Base-by-base conservation (phyloP, 2,797 vertebrate genomes). In the Mallotus villosus region DNA sequence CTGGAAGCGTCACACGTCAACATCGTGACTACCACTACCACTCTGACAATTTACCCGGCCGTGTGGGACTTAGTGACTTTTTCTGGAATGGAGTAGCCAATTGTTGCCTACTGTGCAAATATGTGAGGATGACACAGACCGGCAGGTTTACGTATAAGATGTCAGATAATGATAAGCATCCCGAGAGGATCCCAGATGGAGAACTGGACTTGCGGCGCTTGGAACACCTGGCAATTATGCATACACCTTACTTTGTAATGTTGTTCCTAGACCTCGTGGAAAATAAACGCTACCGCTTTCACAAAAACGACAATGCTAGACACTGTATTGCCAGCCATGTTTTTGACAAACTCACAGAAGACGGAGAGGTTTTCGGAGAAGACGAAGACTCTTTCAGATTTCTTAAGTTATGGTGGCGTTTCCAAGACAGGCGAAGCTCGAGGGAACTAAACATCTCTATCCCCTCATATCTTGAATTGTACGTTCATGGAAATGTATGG, bases 151-250 rank as follows among this genome's bases (percentile, higher is more conserved):
- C 8, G 49, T 55, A 53, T 53, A 53, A 66, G 64, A 49, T 2
- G 46, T 0, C 51, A 49, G 41, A 24, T 22, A 53, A 2, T 19
- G 41, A 1, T 4, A 51, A 67, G n/a, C n/a, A n/a, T n/a, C 25
- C 3, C 1, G 12, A 0, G 2, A 17, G 16, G 1, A 0, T 21
- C 1, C 61, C 61, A 16, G 14, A 22, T 21, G 32, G 12, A 9
- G 22, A 29, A n/a, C 12, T 71, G 60, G 14, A 21, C 12, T 63
- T 58, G 8, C 32, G 32, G n/a, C 32, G 53, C 71, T 49, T 72
- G 63, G 11, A 66, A 34, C 71, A 72, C 55, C 8, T 72, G 63
- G 71, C 71, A 4, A 55, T 72, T 60, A 67, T 72, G 71, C 71
- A 72, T 24, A 60, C 63, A 0, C 71, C 71, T 3, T 72, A 72